phyloP scores from a whole-genome alignment of 1,140 invertebrate genomes.

The Caerostris darwini region DNA sequence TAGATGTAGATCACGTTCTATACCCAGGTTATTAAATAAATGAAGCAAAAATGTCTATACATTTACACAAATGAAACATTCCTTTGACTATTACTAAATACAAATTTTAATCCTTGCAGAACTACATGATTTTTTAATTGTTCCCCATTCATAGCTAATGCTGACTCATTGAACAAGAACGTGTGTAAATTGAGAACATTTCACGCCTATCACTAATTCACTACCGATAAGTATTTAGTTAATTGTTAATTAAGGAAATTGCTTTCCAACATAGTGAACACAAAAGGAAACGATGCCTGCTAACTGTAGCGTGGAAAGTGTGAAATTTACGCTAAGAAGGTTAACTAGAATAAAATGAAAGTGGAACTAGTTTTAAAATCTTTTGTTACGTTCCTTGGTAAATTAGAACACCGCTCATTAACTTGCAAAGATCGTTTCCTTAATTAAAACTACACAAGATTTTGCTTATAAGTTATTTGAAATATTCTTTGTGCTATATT shows the following conservation, averaged over 20 bases:
- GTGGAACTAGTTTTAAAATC: neutral
- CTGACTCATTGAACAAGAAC: neutral
- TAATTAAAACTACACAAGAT: neutral
- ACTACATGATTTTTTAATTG: neutral
- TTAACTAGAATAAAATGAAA: neutral
- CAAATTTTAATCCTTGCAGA: neutral
- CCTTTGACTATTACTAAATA: neutral
- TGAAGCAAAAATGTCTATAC: too few species aligned
- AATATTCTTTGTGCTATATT: neutral
- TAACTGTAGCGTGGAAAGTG: neutral
- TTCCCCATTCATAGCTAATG: neutral
- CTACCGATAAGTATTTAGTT: neutral
- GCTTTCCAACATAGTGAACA: neutral
- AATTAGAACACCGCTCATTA: neutral
- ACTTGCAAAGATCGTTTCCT: neutral
- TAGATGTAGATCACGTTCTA: too few species aligned
- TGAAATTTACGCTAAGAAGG: neutral
- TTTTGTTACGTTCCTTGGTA: neutral
- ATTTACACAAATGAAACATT: too few species aligned
- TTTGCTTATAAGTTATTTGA: neutral
- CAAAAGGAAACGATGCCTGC: neutral
- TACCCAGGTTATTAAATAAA: too few species aligned
- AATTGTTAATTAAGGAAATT: neutral
- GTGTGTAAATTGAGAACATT: neutral
- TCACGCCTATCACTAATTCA: neutral